Base-by-base conservation (phyloP, 1,140 invertebrate genomes). In the Formica exsecta region DNA sequence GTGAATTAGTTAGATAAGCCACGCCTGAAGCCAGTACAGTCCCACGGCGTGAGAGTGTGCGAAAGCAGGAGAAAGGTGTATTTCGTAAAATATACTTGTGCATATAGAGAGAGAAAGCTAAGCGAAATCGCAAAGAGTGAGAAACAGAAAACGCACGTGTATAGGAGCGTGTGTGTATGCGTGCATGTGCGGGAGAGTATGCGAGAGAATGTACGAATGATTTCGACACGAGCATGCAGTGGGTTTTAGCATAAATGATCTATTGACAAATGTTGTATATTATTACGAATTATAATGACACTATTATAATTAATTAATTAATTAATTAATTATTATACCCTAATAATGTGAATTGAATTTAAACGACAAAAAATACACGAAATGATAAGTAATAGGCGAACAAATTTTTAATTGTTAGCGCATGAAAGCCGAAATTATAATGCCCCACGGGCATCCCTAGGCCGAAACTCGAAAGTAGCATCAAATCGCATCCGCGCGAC, bases 251-350 rank as follows among this genome's bases (percentile, higher is more conserved):
- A 93, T 95, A 95, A 95, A 95, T 95, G 94, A 94, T 94, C 91
- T 95, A 95, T 95, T 95, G 93, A 95, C 89, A 95, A 95, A 95
- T 94, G 94, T 95, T 95, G 94, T 95, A 95, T 95, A 95, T 95
- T 95, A 95, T 94, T 95, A 95, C 91, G 94, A 94, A 95, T 94
- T 95, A 94, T 95, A 95, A 94, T 95, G 94, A 95, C 91, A 94
- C 93, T 94, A 95, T 95, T 94, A 95, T 94, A 95, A 95, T 94
- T 93, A 93, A 93, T 91, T 93, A 92, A 93, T 91, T 92, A 79
- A 89, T 93, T 94, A 92, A 92, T 93, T 93, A 93, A 94, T 94
- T 94, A 94, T 95, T 94, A 94, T 94, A 94, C 94, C 92, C 94
- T 89, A 90, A 94, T 95, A 94, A 94, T 94, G 94, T 93, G 94